Evolutionary conservation across 2,888 invertebrate genomes (phyloP), one percentile per base, ranked within the genome.

Genomic region (Rhodophaea formosa): DNA sequence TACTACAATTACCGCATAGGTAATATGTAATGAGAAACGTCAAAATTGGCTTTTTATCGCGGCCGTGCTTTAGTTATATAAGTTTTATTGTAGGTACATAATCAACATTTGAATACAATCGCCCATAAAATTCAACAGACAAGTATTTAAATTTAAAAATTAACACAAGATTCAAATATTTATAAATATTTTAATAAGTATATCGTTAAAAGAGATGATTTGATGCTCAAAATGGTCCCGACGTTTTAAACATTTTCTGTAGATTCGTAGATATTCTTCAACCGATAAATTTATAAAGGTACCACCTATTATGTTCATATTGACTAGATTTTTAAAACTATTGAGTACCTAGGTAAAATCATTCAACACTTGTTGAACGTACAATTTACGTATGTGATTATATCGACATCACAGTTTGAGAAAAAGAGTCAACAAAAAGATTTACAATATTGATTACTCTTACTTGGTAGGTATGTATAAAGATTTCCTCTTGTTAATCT

Each of bases 221-320:
- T 61, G 67, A 65, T 58, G 61, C 56, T 65, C 45, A 57, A 66
- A 67, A 68, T 75, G 74, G 74, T 72, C 74, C 74, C 74, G 67
- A 67, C 65, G 46, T 65, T 66, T 66, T 65, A 65, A 64, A 66
- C 64, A 64, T 69, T 64, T 62, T 39, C 32, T 16, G 15, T 30
- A 16, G 15, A 32, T 32, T 32, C 15, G 35, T 30, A 54, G n/a
- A 44, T 47, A 47, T 30, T 47, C 14, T 30, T 54, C 14, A 7
- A 30, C 42, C 30, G 8, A 44, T n/a, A 12, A 54, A 29, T 0
- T 44, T n/a, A n/a, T n/a, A n/a, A n/a, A n/a, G n/a, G n/a, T n/a
- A n/a, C n/a, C n/a, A n/a, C n/a, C n/a, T 44, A 53, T 23, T 56
- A 30, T 39, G 39, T 53, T 42, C 15, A 35, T 44, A 53, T 52